Conservation (phyloP, 2,888 invertebrate species). For the Spisula subtruncata region DNA sequence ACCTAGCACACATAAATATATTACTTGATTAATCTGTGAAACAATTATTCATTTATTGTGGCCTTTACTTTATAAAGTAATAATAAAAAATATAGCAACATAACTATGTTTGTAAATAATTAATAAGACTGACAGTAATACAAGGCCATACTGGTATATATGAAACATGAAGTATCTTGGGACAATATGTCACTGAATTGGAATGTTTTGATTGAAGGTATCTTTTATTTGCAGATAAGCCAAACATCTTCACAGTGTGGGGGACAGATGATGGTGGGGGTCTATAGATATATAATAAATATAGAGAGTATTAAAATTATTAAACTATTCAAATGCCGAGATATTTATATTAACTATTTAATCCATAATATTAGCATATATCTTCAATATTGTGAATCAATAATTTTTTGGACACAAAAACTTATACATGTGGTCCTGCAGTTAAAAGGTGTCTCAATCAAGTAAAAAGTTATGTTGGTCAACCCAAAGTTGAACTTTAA, state of each 20-base stretch:
- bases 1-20: too few species aligned
- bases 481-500: not conserved
- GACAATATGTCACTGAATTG: not conserved
- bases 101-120: not conserved
- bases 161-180: not conserved
- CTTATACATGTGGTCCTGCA: too few species aligned
- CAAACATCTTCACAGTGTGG: not conserved
- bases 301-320: not conserved
- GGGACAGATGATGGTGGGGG: not conserved
- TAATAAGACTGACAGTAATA: not conserved
- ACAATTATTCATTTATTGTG: not conserved
- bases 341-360: too few species aligned
- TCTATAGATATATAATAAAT: not conserved
- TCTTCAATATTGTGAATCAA: too few species aligned
- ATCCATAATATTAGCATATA: too few species aligned
- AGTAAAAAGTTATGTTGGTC: too few species aligned
- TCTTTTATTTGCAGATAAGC: not conserved
- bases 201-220: slow-evolving; percentile 11
- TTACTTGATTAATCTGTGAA: too few species aligned
- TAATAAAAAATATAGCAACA: not conserved
- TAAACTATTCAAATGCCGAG: not conserved
- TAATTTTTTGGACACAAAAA: too few species aligned
- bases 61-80: not conserved
- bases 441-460: too few species aligned
- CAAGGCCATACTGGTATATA: not conserved